Evolutionary conservation across 2,888 invertebrate species (phyloP), one percentile per base, ranked within the genome.

Genomic region (Clistopyga incitator): DNA sequence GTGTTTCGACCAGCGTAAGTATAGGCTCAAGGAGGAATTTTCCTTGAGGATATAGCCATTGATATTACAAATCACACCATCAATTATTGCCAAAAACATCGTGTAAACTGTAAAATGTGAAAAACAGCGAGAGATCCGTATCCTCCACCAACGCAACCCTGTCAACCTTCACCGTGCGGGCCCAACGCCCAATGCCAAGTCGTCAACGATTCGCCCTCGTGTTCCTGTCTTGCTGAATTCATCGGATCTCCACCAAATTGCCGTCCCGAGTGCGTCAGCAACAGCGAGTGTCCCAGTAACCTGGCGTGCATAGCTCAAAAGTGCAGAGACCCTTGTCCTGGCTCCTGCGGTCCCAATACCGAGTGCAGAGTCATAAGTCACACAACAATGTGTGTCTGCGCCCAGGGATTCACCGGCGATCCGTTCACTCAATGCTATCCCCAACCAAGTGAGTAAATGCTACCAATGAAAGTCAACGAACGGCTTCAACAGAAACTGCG

Each of bases 251-350:
- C 98, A 64, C 96, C 96, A 15, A 95, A 95, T 82, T 97, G 97
- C 91, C 95, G 95, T 84, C 97, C 97, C 0, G 97, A 97, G 93
- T 97, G 97, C 91, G 93, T 95, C 6, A 95, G 96, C 50, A 97
- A 96, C 87, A 94, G 96, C 11, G 97, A 97, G 90, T 97, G 97
- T 90, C 93, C 95, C 68, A 96, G 95, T 84, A 95, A 95, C 87
- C 94, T 95, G 89, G 96, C 97, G 6, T 98, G 97, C 90, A 95
- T 97, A 65, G 95, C 95, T 87, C 95, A 96, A 93, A 96, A 96
- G 92, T 97, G 97, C 92, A 94, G 94, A 86, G 96, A 97, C 92
- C 97, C 97, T 18, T 97, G 97, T 90, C 94, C 95, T 6, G 97
- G 97, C 61, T 95, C 97, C 38, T 97, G 98, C 90, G 98, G 97